Base-by-base conservation (phyloP, 2,113 vertebrate genomes). In the Gavia stellata region DNA sequence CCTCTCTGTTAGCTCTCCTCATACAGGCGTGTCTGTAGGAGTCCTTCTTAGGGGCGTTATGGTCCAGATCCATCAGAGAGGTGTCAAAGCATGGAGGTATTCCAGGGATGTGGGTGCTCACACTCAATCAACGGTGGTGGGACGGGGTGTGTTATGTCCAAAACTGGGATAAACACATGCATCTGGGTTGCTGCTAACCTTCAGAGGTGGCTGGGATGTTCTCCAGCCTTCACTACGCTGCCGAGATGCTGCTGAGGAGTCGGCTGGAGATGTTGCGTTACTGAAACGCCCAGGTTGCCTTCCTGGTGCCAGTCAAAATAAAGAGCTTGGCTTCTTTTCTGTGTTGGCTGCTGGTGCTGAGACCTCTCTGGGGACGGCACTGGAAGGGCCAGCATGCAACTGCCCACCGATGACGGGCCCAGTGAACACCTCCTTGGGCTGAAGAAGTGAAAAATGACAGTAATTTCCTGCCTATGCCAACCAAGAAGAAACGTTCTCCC, bases 361-460 rank as follows among this genome's bases (percentile, higher is more conserved):
- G 58, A 81, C 24, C 29, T 86, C 81, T 68, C 80, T 75, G 59
- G 82, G 84, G 71, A 91, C 0, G 0, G 53, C 2, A 2, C 33
- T 95, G 87, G 49, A 66, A 92, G 86, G 55, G 52, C 86, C 56
- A 40, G 10, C 0, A 0, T 24, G 55, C 59, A 62, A 40, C 42
- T 86, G 63, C 59, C 81, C 81, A 23, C 55, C 7, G 7, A 21
- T 66, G 84, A 83, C 0, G 14, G 62, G 55, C 63, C 56, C 1
- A 5, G 45, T 42, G 81, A 91, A 63, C 81, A 81, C 62, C 78
- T 82, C 58, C 58, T 77, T 0, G 1, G 84, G 66, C 66, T 68
- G n/a, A 36, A 83, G 71, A 55, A 81, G 44, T 94, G 93, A 95
- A 95, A 88, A 94, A 90, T 50, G 63, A 50, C n/a, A 94, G 81